Base-by-base conservation (phyloP, 2,113 vertebrate species). In the Nansenia antarctica region DNA sequence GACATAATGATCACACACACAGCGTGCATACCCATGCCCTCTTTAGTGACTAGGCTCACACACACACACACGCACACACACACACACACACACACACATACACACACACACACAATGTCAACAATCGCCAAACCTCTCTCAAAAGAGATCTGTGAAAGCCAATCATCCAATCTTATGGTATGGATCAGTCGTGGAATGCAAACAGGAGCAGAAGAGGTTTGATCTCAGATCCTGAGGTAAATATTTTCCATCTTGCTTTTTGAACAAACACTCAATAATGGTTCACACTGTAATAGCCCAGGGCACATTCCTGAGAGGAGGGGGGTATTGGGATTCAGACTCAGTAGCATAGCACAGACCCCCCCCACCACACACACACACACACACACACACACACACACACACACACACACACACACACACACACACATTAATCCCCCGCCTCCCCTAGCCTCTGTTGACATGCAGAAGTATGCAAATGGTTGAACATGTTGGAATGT, bases 381-480 rank as follows among this genome's bases (percentile, higher is more conserved):
- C 53, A 18, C 20, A 58, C 61, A 72, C 52, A 55, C 26, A 29
- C 31, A 5, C 29, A 52, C 15, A 20, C 3, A 22, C 0, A 58
- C 12, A 30, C 26, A 58, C 26, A 58, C 9, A 8, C 9, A 11
- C 22, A 55, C 24, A 11, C 53, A n/a, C n/a, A n/a, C n/a, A n/a
- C 42, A 31, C 63, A 12, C 45, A 34, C 63, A 22, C 62, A 49
- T 26, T n/a, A n/a, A n/a, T n/a, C 53, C 47, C 35, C 58, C 60
- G 52, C 45, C 0, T 18, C 42, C 63, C 73, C 65, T 54, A 12
- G 9, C 54, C 5, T 37, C 82, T 79, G 75, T 76, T 85, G 79
- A 81, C 86, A 86, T 90, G 83, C 77, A 85, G 71, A 74, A 64
- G 66, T 58, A 91, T 90, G 87, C 77, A 85, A 91, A 92, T 86